Conservation (phyloP, 2,888 invertebrate species). For the Melipona beecheii region DNA sequence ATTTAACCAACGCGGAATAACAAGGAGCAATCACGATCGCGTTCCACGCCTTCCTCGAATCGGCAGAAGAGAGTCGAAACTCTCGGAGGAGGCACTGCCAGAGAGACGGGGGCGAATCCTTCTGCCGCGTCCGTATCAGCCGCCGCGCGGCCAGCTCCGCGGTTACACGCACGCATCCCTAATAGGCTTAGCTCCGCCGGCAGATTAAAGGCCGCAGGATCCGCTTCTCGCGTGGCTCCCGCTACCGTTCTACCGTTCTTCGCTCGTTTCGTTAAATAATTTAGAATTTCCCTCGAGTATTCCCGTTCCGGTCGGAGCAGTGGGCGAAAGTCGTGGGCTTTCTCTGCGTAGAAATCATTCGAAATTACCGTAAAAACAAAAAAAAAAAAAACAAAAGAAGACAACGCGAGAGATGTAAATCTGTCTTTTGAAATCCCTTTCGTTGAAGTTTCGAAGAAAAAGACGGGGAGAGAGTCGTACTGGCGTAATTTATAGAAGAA, state of each 20-base stretch:
- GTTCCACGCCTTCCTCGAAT: slow-evolving; percentile 47
- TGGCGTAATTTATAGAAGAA: not conserved
- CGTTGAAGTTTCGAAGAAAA: not conserved
- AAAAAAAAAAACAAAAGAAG: no score
- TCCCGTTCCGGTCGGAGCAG: not conserved
- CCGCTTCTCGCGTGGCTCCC: slow-evolving; percentile 9
- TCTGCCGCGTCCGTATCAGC: slow-evolving; percentile 28
- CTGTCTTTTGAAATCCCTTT: not conserved
- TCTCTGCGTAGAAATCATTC: not conserved
- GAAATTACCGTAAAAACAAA: not conserved
- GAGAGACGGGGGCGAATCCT: slow-evolving; percentile 18
- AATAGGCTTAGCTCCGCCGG: slow-evolving; percentile 31
- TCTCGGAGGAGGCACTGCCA: not conserved
- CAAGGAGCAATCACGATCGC: slow-evolving; percentile 61
- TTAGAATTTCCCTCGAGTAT: slow-evolving; percentile 5
- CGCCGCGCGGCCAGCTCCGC: slow-evolving; percentile 15
- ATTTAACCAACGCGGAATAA: slow-evolving; percentile 62
- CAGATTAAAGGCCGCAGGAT: slow-evolving; percentile 41
- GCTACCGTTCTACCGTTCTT: not conserved
- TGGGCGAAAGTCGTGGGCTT: not conserved
- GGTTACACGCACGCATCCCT: slow-evolving; percentile 32
- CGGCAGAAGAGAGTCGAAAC: slow-evolving; percentile 28
- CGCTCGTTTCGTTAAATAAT: slow-evolving; percentile 20
- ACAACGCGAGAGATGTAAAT: not conserved
- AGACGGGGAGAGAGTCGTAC: no score